These are phyloP conservation scores for Struthidea cinerea DNA, from an alignment of 2,113 vertebrate genomes.

Conservation along the genomic window DNA sequence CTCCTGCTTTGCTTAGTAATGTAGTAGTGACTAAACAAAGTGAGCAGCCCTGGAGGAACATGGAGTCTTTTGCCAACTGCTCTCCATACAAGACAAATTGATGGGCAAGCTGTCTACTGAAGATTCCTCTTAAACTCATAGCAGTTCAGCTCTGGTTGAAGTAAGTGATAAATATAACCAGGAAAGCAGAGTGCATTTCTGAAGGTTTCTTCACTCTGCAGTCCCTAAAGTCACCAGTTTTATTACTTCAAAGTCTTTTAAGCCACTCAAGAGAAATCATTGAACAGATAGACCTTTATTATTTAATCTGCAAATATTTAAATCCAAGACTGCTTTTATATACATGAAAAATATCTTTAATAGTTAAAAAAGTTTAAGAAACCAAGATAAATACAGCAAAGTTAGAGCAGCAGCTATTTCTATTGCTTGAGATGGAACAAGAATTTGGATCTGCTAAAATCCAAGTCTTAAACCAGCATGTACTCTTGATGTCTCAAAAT, in stretches of 20 bases:
- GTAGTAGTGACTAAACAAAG: background rate
- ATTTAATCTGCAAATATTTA: background rate
- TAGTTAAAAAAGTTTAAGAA: conserved; percentile 42
- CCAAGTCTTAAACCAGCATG: background rate
- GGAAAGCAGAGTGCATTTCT: background rate
- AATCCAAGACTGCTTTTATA: background rate
- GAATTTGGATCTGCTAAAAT: background rate
- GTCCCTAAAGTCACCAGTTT: background rate
- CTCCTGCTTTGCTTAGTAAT: background rate
- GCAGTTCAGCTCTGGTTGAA: background rate
- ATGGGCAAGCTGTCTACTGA: background rate
- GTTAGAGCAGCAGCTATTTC: background rate
- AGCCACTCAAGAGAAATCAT: background rate
- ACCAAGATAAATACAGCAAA: background rate
- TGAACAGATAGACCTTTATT: background rate
- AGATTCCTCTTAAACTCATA: background rate
- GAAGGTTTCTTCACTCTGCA: background rate
- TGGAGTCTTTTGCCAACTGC: rapidly evolving
- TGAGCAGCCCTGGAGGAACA: background rate
- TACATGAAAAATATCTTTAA: conserved; percentile 14
- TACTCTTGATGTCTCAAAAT: background rate
- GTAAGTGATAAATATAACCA: background rate
- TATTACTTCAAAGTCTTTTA: background rate
- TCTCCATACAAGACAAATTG: background rate
- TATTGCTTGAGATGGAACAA: background rate